phyloP scores from a whole-genome alignment of 1,140 invertebrate genomes.

The Cataglyphis hispanica region DNA sequence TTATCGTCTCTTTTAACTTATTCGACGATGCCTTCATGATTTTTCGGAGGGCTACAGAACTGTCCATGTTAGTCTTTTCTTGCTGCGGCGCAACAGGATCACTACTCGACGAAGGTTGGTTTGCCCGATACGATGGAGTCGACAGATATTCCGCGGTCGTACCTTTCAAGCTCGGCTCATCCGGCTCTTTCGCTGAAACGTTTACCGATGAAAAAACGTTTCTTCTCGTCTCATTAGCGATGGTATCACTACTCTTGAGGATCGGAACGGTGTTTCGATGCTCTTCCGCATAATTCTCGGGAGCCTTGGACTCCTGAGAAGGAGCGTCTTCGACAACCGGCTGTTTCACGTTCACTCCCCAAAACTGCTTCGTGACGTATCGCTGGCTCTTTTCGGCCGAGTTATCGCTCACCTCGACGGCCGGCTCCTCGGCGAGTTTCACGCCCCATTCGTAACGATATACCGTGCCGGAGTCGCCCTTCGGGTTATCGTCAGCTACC shows the following conservation, averaged over 20 bases:
- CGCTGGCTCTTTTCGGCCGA: conserved; percentile 36
- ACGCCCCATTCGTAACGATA: conserved; percentile 75
- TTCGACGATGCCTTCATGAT: background rate
- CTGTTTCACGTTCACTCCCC: conserved; percentile 66
- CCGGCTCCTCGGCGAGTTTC: conserved; percentile 66
- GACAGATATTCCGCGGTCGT: background rate
- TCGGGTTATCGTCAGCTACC: conserved; percentile 25
- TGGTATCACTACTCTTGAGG: background rate
- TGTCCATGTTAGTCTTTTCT: background rate
- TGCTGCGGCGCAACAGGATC: background rate
- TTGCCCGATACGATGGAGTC: background rate
- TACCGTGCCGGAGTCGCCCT: conserved; percentile 55
- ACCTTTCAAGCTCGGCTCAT: background rate
- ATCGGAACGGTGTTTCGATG: conserved; percentile 6
- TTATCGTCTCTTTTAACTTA: background rate
- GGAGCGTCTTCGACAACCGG: background rate
- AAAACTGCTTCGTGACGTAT: conserved; percentile 62
- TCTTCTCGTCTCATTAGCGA: background rate
- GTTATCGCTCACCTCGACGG: conserved; percentile 38
- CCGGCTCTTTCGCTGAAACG: too few species aligned
- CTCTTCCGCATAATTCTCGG: background rate
- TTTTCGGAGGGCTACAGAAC: background rate
- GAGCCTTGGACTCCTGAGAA: background rate
- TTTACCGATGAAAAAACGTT: background rate
- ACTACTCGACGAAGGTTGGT: background rate